Conservation (phyloP, 2,113 vertebrate species). For the Zingel zingel region DNA sequence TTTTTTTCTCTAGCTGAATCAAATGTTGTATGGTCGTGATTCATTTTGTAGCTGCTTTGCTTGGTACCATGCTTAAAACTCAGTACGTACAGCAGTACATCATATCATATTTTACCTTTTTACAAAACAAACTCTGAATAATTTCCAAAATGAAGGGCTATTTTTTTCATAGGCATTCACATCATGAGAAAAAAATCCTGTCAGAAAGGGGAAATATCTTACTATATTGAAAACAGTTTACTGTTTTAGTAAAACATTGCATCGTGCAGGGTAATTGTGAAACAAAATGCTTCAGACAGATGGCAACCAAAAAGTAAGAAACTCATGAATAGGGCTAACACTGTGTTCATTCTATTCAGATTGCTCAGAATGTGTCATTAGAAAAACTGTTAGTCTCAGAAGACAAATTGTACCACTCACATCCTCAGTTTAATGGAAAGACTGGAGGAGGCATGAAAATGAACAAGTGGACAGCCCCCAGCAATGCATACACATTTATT, state of each 20-base stretch:
- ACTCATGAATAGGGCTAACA: background rate
- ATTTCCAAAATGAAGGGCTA: too few species aligned
- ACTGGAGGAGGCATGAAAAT: slow-evolving; percentile 29
- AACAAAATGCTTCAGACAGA: slow-evolving; percentile 2
- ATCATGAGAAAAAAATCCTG: background rate
- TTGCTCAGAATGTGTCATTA: slow-evolving; percentile 15
- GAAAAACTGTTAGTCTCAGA: slow-evolving; percentile 7
- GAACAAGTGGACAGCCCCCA: slow-evolving; percentile 24
- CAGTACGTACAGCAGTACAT: too few species aligned
- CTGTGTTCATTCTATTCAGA: background rate
- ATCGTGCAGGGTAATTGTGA: background rate
- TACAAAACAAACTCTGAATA: too few species aligned
- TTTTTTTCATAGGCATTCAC: too few species aligned
- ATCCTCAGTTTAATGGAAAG: slow-evolving; percentile 24
- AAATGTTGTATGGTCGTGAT: too few species aligned
- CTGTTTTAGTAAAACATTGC: background rate
- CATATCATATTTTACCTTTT: too few species aligned
- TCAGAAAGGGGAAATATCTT: background rate
- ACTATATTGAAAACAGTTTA: background rate
- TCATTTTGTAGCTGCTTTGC: too few species aligned
- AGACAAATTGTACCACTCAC: background rate
- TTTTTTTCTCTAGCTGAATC: too few species aligned
- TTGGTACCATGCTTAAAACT: too few species aligned
- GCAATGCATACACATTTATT: slow-evolving; percentile 37
- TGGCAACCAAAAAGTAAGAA: background rate